These are phyloP conservation scores for Anoncus sp. DNA, from an alignment of 2,888 invertebrate genomes.

Conservation along the genomic window DNA sequence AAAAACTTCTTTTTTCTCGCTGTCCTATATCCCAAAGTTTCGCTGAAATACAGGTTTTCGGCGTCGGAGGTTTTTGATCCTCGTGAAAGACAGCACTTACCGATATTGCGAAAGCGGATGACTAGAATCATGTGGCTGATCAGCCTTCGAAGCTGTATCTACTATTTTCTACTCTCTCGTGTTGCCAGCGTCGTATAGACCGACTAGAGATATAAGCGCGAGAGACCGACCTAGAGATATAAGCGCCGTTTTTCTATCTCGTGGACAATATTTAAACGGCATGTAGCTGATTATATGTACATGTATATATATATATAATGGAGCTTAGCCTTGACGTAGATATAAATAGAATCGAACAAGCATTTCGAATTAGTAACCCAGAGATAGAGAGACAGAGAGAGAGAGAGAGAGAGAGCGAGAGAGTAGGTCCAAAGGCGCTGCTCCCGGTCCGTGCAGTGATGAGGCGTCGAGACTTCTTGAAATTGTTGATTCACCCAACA, in stretches of 20 bases:
- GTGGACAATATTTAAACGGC: slow-evolving; percentile 3
- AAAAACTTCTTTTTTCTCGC: slow-evolving; percentile 35
- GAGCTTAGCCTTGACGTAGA: neutral
- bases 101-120: slow-evolving; percentile 76
- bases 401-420: too few species aligned
- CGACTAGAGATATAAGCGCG: neutral
- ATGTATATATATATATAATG: neutral
- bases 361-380: slow-evolving; percentile 15
- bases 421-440: neutral
- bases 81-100: slow-evolving; percentile 76
- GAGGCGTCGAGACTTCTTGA: slow-evolving; percentile 5
- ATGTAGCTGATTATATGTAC: neutral
- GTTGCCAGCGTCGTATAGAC: slow-evolving; percentile 2
- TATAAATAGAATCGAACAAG: slow-evolving; percentile 30
- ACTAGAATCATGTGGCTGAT: slow-evolving; percentile 57
- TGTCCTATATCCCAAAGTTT: slow-evolving; percentile 42
- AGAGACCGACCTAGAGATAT: neutral
- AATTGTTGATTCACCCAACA: slow-evolving; percentile 25
- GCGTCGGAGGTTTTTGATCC: slow-evolving; percentile 68
- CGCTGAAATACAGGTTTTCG: slow-evolving; percentile 63
- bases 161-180: slow-evolving; percentile 8
- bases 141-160: slow-evolving; percentile 28
- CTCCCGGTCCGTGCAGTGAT: neutral
- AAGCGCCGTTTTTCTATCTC: neutral
- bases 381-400: too few species aligned